These are phyloP conservation scores for Ia io DNA, from an alignment of 2,113 vertebrate species.

Conservation along the genomic window DNA sequence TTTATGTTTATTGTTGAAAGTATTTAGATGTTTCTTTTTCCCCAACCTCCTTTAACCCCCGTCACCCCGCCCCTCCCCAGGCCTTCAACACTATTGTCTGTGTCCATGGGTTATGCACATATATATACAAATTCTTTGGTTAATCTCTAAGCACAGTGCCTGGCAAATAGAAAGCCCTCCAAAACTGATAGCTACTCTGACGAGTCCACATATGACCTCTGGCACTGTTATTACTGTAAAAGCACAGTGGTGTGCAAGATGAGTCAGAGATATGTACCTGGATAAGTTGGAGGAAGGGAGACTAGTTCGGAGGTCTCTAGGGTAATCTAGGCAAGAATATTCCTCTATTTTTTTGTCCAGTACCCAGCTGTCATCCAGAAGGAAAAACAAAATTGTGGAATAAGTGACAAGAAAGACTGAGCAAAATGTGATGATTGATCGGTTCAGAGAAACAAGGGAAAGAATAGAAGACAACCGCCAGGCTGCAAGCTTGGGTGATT, in stretches of 20 bases:
- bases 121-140: too few relatives aligned
- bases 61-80: too few relatives aligned
- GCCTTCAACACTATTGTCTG: too few relatives aligned
- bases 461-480: neutral
- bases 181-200: neutral
- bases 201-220: neutral
- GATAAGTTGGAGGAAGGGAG: neutral
- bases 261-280: neutral
- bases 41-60: too few relatives aligned
- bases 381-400: neutral
- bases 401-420: conserved; percentile 41
- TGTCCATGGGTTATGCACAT: too few relatives aligned
- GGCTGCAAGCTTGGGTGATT: neutral
- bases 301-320: neutral
- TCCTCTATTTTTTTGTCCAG: neutral
- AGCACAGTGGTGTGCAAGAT: neutral
- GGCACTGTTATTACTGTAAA: neutral
- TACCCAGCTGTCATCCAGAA: neutral
- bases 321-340: neutral
- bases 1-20: too few relatives aligned
- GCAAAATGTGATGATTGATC: conserved; percentile 10
- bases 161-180: neutral
- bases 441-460: neutral
- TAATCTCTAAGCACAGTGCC: neutral
- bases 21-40: too few relatives aligned